These are phyloP conservation scores for Hippasteria phrygiana DNA, from an alignment of 53 echinoderm and acorn worm species.

Conservation along the genomic window DNA sequence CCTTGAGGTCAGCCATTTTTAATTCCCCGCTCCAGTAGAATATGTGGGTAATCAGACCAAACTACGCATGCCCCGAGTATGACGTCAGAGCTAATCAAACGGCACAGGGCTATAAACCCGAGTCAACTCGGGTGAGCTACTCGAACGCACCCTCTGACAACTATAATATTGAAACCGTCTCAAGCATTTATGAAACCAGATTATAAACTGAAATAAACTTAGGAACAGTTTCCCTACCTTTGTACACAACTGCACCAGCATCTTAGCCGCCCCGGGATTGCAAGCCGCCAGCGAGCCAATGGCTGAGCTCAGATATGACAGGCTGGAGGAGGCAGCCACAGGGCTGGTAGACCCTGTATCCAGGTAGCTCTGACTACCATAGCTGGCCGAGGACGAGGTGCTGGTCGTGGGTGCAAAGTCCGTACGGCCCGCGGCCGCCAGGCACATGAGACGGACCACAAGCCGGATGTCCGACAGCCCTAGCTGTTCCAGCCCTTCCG, in stretches of 20 bases:
- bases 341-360: conserved; percentile 25
- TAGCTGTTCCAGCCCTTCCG: conserved; percentile 89
- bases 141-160: no score
- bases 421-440: conserved; percentile 95
- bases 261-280: conserved; percentile 89
- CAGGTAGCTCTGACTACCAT: neutral
- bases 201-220: no score
- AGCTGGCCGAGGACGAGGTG: conserved; percentile 53
- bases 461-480: conserved; percentile 96
- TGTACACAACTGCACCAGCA: conserved; percentile 95
- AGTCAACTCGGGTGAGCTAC: no score
- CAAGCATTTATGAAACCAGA: no score
- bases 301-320: conserved; percentile 92
- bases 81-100: no score
- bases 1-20: no score
- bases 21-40: no score
- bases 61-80: no score
- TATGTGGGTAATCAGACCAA: no score
- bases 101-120: no score
- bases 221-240: conserved; percentile 81
- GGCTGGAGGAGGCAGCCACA: conserved; percentile 74
- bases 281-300: conserved; percentile 85
- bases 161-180: no score
- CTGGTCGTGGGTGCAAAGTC: conserved; percentile 80
- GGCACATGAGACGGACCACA: conserved; percentile 94